Percentiles rank a stretch among this genome's conserved stretches.
Evolutionary conservation across 2,888 invertebrate species (phyloP).

Genomic region (Gonocerus acuteangulatus): DNA sequence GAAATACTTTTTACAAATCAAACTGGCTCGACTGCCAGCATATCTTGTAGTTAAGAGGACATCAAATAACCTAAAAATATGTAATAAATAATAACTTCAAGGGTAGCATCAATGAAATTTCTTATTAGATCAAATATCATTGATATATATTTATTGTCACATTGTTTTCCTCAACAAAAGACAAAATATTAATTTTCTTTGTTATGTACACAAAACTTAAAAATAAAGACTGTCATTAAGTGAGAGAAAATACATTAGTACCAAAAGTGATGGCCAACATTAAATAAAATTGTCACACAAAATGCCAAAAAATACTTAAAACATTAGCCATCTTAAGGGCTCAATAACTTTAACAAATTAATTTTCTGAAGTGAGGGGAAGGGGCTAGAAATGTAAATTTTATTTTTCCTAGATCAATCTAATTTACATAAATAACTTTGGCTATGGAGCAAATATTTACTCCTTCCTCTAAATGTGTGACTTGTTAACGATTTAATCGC

Average conservation of each 20-base stretch:
- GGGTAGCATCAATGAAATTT: background rate
- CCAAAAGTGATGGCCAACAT: background rate
- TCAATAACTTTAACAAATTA: too few relatives aligned
- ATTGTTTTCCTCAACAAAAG: conserved; percentile 21
- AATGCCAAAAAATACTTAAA: too few relatives aligned
- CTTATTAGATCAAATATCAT: background rate
- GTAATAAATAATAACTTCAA: too few relatives aligned
- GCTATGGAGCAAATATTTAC: too few relatives aligned
- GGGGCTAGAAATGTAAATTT: too few relatives aligned
- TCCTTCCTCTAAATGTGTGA: background rate
- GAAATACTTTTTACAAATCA: background rate
- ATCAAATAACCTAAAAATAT: too few relatives aligned
- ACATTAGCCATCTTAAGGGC: too few relatives aligned
- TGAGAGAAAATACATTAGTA: conserved; percentile 11
- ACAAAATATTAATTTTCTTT: conserved; percentile 17
- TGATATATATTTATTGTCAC: conserved; percentile 19
- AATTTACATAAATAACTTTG: too few relatives aligned
- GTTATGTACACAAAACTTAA: conserved; percentile 23
- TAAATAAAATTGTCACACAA: too few relatives aligned
- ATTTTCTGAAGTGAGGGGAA: too few relatives aligned
- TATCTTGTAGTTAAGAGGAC: too few relatives aligned
- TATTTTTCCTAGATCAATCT: background rate
- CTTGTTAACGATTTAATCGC: background rate
- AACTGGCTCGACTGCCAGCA: too few relatives aligned
- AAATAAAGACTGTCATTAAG: conserved; percentile 12